Conservation (phyloP, 2,113 vertebrate genomes). For the Oreochromis aureus region DNA sequence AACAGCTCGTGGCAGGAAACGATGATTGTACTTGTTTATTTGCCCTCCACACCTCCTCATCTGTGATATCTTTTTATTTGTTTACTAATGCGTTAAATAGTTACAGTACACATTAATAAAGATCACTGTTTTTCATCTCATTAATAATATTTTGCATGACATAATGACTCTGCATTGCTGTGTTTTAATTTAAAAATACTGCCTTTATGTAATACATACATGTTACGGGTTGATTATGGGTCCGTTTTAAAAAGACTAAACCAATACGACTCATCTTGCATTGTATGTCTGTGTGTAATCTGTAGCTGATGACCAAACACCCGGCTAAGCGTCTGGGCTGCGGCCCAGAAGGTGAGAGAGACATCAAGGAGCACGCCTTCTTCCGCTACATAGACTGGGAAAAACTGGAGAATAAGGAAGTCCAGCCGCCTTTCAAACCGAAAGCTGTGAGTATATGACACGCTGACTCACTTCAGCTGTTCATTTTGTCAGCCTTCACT, state of each 20-base stretch:
- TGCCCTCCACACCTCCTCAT: not conserved
- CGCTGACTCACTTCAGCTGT: not conserved
- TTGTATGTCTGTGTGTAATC: constrained; percentile 8
- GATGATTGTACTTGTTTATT: not conserved
- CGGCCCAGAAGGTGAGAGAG: constrained; percentile 89
- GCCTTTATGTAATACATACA: not conserved
- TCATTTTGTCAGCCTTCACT: not conserved
- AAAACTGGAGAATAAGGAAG: constrained; percentile 92
- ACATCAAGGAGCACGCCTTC: constrained; percentile 96
- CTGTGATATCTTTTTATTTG: not conserved
- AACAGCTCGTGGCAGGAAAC: not conserved
- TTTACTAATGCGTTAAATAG: not conserved
- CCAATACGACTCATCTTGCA: not conserved
- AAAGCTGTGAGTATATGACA: constrained; percentile 85
- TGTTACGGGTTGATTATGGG: not conserved
- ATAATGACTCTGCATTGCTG: not conserved
- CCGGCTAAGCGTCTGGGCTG: constrained; percentile 93
- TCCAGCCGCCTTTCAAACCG: constrained; percentile 96
- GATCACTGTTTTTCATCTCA: not conserved
- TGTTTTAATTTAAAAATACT: not conserved
- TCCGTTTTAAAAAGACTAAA: not conserved
- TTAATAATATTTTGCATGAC: not conserved
- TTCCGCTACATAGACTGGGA: constrained; percentile 99
- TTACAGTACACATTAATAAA: not conserved
- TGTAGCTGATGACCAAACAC: constrained; percentile 97